Evolutionary conservation across 53 echinoderm and acorn worm species (phyloP), one percentile per base, ranked within the genome.

Genomic region (Luidia sarsii): DNA sequence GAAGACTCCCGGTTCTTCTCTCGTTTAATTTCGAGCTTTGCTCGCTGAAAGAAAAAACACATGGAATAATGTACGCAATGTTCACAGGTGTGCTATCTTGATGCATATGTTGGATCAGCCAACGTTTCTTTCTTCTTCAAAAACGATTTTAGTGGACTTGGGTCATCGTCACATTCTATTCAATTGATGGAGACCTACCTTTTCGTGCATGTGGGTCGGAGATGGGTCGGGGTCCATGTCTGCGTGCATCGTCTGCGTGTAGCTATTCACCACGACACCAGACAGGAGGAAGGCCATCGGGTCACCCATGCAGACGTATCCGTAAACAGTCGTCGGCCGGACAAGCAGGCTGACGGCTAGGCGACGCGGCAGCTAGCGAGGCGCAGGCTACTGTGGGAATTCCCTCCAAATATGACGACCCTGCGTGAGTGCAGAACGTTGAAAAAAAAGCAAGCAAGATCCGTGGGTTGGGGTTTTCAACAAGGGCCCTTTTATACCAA

Each of bases 1-100:
- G 72, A 72, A 0, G 73, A 71, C 28, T 65, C 51, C 18, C 85
- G 23, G 39, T 85, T 64, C 30, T 85, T 74, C 33, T 74, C 85
- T 50, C 75, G 15, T 45, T 75, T 57, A 2, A 57, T 37, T 20
- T 57, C 59, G 23, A 2, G 25, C 60, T 75, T 75, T 24, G 3
- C 28, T 48, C 33, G 71, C 38, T 21, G 13, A n/a, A 35, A 59
- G 52, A 23, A 28, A 73, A 55, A 34, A 29, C 2, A 57, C 11
- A 57, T 30, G 15, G 13, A 43, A 8, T 6, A 43, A 43, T 8
- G 43, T 43, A 43, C 43, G 43, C 13, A 6, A 8, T 6, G 43
- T 27, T 1, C 7, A 25, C 33, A 39, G 16, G 20, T 4, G 34
- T 36, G 7, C 32, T 66, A 37, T 15, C 11, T 13, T 2, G 37